A percentile compares a stretch with the other conserved stretches of the same genome.
Evolutionary conservation across 2,113 vertebrate species (phyloP).

Genomic region (Macquaria ambigua): DNA sequence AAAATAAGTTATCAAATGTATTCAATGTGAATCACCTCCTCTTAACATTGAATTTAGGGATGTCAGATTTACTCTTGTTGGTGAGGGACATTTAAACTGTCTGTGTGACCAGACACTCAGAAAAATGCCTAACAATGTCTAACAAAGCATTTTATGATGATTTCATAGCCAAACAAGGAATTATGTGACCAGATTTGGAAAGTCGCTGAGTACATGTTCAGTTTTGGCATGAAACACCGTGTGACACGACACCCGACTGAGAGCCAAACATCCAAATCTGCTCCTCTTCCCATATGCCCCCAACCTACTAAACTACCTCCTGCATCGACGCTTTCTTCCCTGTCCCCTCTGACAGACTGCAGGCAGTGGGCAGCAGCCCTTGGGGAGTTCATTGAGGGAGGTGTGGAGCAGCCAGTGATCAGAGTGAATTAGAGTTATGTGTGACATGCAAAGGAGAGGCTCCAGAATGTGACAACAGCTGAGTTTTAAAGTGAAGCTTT

Average conservation of each 20-base stretch:
- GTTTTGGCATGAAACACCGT: slow-evolving; percentile 27
- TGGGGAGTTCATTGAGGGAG: slow-evolving; percentile 58
- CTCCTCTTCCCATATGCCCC: slow-evolving; percentile 26
- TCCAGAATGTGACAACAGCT: slow-evolving; percentile 81
- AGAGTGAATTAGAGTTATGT: slow-evolving; percentile 82
- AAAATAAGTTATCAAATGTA: background rate
- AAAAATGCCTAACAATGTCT: background rate
- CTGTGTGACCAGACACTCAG: background rate
- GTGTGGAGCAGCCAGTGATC: slow-evolving; percentile 68
- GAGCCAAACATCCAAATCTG: slow-evolving; percentile 61
- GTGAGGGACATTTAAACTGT: background rate
- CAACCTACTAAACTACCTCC: slow-evolving; percentile 34
- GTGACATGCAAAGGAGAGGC: slow-evolving; percentile 81
- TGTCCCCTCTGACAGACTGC: slow-evolving; percentile 33
- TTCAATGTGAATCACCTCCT: background rate
- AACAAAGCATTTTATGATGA: background rate
- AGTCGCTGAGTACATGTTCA: slow-evolving; percentile 38
- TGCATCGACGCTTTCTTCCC: slow-evolving; percentile 33
- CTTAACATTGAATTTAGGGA: background rate
- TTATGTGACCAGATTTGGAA: slow-evolving; percentile 49
- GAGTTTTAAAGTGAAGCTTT: slow-evolving; percentile 76
- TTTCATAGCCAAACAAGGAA: slow-evolving; percentile 22
- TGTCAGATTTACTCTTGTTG: background rate
- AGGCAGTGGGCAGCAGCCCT: slow-evolving; percentile 37
- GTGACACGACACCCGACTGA: slow-evolving; percentile 57